These are phyloP conservation scores for Aphodius granarius DNA, from an alignment of 2,888 invertebrate genomes.

Conservation along the genomic window DNA sequence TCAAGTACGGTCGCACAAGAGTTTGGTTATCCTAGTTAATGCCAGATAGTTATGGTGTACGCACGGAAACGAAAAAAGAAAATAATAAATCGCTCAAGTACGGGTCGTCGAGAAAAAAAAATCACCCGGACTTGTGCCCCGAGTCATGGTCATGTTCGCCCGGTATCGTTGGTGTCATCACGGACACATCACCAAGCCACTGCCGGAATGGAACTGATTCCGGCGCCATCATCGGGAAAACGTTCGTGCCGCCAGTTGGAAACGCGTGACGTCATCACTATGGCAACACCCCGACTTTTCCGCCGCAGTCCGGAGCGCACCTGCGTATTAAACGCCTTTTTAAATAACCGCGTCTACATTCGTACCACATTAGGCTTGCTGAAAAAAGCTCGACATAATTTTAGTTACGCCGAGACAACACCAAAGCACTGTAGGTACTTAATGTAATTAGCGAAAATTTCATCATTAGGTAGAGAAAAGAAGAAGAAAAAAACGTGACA, in stretches of 20 bases:
- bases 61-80: constrained; percentile 27
- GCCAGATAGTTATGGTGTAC: constrained; percentile 30
- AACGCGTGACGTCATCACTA: constrained; percentile 52
- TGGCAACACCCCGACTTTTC: constrained; percentile 45
- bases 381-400: neutral
- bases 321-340: constrained; percentile 28
- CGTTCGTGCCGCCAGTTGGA: constrained; percentile 45
- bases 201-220: constrained; percentile 37
- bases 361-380: neutral
- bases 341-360: neutral
- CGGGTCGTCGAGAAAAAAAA: constrained; percentile 3
- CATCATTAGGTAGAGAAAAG: no score
- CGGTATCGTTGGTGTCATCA: constrained; percentile 2
- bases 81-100: neutral
- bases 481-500: no score
- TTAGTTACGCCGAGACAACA: neutral
- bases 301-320: constrained; percentile 20
- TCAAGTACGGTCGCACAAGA: constrained; percentile 25
- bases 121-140: neutral
- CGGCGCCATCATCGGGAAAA: constrained; percentile 39
- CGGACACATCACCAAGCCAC: constrained; percentile 33
- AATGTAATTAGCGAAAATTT: no score
- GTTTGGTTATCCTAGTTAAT: constrained; percentile 30
- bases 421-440: no score
- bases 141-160: constrained; percentile 14